These are phyloP conservation scores for Rhinogobio ventralis DNA, from an alignment of 2,797 vertebrate genomes.

Conservation along the genomic window DNA sequence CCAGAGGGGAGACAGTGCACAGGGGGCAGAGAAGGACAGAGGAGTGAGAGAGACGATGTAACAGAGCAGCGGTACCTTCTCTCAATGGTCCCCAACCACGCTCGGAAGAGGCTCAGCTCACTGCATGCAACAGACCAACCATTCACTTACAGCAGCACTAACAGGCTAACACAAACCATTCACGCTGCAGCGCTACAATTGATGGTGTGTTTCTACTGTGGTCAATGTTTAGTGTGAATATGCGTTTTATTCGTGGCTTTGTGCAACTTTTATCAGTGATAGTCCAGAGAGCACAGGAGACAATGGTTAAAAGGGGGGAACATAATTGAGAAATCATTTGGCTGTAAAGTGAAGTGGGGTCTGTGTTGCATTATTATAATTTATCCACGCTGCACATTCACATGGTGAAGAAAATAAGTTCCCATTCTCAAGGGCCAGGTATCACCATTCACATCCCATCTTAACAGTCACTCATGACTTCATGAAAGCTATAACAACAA, in stretches of 20 bases:
- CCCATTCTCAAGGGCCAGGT: neutral
- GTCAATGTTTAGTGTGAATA: neutral
- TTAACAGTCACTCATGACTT: conserved; percentile 1
- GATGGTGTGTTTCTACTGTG: neutral
- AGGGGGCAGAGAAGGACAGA: conserved; percentile 19
- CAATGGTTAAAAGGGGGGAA: neutral
- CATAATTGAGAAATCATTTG: neutral
- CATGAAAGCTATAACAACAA: neutral
- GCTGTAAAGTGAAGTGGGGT: neutral
- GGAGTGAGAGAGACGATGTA: conserved; percentile 46
- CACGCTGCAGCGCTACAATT: neutral
- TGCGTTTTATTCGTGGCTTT: neutral
- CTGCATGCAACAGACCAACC: conserved; percentile 72
- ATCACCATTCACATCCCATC: neutral
- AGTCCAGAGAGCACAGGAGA: neutral
- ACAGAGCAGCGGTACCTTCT: conserved; percentile 71
- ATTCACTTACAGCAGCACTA: conserved; percentile 61
- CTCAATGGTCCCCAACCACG: conserved; percentile 76
- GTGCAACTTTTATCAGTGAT: neutral
- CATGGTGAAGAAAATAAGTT: neutral
- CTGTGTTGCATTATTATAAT: neutral
- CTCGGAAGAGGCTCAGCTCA: conserved; percentile 76
- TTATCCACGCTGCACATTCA: neutral
- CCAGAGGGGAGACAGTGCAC: neutral
- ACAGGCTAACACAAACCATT: conserved; percentile 44